Conservation (phyloP, 2,113 vertebrate genomes). For the Phalacrocorax pelagicus region DNA sequence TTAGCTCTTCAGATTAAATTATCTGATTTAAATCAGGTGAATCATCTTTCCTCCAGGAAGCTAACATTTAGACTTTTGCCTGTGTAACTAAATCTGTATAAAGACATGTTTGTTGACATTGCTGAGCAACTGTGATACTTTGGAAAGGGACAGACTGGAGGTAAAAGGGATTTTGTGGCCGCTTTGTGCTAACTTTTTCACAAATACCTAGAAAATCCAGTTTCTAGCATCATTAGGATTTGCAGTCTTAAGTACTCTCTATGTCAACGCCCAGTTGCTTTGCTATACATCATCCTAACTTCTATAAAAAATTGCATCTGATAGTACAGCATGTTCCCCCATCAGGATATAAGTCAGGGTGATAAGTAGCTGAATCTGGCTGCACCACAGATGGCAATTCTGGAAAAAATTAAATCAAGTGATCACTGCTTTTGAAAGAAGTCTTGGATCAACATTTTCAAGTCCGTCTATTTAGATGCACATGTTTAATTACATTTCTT, state of each 20-base stretch:
- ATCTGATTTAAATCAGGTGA: slow-evolving; percentile 41
- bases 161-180: background rate
- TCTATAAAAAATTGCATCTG: background rate
- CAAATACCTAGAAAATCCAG: background rate
- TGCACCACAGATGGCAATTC: background rate
- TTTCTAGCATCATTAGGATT: background rate
- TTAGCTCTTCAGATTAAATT: slow-evolving; percentile 23
- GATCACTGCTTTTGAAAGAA: background rate
- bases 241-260: background rate
- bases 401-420: background rate
- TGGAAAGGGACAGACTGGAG: background rate
- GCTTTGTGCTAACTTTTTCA: background rate
- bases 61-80: background rate
- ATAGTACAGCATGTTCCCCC: background rate
- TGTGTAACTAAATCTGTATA: background rate
- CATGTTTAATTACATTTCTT: background rate
- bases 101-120: background rate
- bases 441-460: background rate
- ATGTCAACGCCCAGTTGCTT: background rate
- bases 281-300: background rate
- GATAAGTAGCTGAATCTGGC: background rate
- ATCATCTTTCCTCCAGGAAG: slow-evolving; percentile 21
- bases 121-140: background rate
- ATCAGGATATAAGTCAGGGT: background rate
- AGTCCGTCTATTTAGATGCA: background rate